Percentiles rank a stretch among this genome's conserved stretches.
Evolutionary conservation across 1,140 invertebrate genomes (phyloP).

Genomic region (Sycophila sp.): DNA sequence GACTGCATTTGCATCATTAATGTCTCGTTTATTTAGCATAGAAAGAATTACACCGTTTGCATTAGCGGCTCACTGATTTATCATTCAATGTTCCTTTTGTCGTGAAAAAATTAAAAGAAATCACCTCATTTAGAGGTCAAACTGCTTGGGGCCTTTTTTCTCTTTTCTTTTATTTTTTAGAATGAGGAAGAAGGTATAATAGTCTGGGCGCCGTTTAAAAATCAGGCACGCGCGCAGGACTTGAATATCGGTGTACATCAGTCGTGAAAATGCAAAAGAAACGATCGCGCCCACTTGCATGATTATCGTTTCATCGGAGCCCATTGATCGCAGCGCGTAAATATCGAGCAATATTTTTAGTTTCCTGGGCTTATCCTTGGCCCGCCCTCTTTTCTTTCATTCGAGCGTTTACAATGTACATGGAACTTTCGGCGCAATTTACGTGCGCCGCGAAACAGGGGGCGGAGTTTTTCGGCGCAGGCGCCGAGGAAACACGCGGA

Average conservation of each 20-base stretch:
- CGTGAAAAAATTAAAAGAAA: background rate
- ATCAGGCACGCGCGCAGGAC: background rate
- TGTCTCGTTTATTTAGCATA: slow-evolving; percentile 30
- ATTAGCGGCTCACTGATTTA: slow-evolving; percentile 6
- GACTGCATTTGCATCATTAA: slow-evolving; percentile 33
- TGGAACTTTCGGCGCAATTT: slow-evolving; percentile 13
- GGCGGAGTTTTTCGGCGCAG: slow-evolving; percentile 7
- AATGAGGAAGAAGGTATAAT: too few species aligned
- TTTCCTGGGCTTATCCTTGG: background rate
- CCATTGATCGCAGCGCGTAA: background rate
- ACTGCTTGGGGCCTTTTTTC: too few species aligned
- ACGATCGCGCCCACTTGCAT: background rate
- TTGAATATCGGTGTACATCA: too few species aligned
- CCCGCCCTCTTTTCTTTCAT: slow-evolving; percentile 3
- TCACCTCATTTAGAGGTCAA: too few species aligned
- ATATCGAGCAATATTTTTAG: slow-evolving; percentile 27
- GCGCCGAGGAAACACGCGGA: slow-evolving; percentile 9
- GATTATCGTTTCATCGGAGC: background rate
- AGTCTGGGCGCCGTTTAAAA: too few species aligned
- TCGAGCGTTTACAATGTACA: slow-evolving; percentile 13
- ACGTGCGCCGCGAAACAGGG: background rate
- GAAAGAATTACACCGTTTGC: slow-evolving; percentile 28
- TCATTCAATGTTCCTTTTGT: slow-evolving; percentile 12
- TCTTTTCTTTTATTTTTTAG: too few species aligned
- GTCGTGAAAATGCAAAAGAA: background rate